Evolutionary conservation across 1,140 invertebrate genomes (phyloP), one percentile per base, ranked within the genome.

Genomic region (Tetranychus urticae): DNA sequence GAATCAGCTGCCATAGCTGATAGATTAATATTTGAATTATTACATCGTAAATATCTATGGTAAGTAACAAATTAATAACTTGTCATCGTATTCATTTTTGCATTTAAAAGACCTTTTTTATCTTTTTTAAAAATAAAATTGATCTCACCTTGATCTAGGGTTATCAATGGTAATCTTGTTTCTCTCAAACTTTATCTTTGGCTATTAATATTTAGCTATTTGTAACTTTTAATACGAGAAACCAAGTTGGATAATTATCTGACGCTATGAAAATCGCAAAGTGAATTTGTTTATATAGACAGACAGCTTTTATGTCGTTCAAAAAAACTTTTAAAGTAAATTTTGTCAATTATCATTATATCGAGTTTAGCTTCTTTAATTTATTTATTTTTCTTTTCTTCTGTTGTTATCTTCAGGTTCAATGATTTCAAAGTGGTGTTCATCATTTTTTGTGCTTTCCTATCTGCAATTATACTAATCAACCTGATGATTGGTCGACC

Each of bases 401-500:
- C n/a, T 35, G 2, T n/a, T n/a, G 14, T 33, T 35, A 13, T n/a
- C n/a, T 33, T 14, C 39, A 62, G 56, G 48, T 58, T 63, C 23
- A 63, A 59, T 55, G 62, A 63, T 54, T 35, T 63, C 13, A 63
- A 63, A 56, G 57, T 63, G 35, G 33, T 37, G 13, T 60, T 54
- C 36, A 47, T 63, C 7, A 48, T 63, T 42, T 34, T 56, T 3
- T 35, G 61, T 36, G 33, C 42, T 23, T 39, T 63, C 1, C n/a
- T 59, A 8, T 14, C 37, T 7, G 50, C 61, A 8, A 55, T 63
- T 14, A 60, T 63, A n/a, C 10, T 63, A 4, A 45, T 63, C 42
- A 63, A 63, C 35, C 36, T 63, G 34, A n/a, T 63, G 39, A 46
- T 63, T 54, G 62, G 62, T n/a, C 61, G 64, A 58, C 62, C 33